Conservation (phyloP, 2,797 vertebrate species). For the Ceryle rudis region DNA sequence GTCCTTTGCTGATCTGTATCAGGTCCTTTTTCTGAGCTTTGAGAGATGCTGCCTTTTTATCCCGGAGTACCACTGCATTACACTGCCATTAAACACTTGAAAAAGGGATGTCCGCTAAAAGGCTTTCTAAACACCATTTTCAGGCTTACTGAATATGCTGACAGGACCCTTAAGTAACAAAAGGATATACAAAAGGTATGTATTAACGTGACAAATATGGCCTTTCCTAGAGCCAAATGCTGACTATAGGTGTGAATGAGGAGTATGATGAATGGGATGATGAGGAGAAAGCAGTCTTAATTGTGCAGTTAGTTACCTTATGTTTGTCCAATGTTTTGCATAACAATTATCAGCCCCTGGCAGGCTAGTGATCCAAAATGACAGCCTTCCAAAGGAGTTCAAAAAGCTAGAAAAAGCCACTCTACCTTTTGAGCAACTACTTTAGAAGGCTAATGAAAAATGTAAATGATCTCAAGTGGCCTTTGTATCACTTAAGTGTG, state of each 20-base stretch:
- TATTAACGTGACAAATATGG: background rate
- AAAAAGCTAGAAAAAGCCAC: slow-evolving; percentile 5
- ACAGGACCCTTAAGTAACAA: background rate
- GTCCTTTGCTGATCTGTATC: background rate
- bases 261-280: background rate
- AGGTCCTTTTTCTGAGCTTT: background rate
- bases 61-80: background rate
- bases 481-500: background rate
- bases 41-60: background rate
- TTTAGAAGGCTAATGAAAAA: slow-evolving; percentile 20
- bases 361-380: background rate
- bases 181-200: background rate
- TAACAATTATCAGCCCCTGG: background rate
- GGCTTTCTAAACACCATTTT: background rate
- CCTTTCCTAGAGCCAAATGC: background rate
- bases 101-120: background rate
- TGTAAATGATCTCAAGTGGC: background rate
- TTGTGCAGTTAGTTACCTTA: slow-evolving; percentile 38
- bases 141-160: background rate
- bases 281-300: slow-evolving; percentile 27
- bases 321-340: slow-evolving; percentile 18
- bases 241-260: background rate
- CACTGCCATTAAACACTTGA: background rate
- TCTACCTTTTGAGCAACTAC: background rate
- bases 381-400: background rate